A percentile compares a stretch with the other conserved stretches of the same genome.
Evolutionary conservation across 2,797 vertebrate species (phyloP).

Genomic region (Gymnothorax reevesii): DNA sequence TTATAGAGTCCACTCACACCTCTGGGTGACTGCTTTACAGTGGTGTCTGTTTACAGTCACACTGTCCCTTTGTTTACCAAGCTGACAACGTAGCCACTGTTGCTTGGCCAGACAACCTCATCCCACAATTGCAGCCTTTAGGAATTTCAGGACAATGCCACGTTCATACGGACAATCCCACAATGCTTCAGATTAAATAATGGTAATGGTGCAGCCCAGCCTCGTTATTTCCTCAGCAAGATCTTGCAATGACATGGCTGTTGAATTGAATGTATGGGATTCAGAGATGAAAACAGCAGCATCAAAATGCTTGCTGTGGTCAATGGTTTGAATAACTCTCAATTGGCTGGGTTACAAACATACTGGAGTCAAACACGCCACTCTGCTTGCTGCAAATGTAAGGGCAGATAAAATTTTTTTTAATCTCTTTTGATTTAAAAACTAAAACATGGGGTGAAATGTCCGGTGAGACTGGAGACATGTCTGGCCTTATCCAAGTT

Average conservation of each 20-base stretch:
- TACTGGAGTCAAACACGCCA: background rate
- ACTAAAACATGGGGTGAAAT: background rate
- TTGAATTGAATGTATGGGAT: background rate
- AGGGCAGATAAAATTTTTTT: background rate
- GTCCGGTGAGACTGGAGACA: background rate
- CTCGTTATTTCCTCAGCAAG: background rate
- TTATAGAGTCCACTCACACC: background rate
- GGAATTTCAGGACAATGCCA: slow-evolving; percentile 4
- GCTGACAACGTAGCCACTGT: background rate
- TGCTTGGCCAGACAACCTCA: background rate
- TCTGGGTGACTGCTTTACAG: background rate
- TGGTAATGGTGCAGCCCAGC: background rate
- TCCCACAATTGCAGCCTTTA: background rate
- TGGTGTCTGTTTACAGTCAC: background rate
- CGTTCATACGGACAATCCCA: background rate
- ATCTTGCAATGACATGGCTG: background rate
- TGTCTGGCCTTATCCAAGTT: no score
- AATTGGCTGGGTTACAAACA: background rate
- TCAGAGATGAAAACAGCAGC: background rate
- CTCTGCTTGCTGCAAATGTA: background rate
- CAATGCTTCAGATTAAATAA: background rate
- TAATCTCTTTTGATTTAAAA: background rate
- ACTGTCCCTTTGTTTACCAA: background rate
- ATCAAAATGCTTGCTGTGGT: background rate
- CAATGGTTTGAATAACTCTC: background rate